These are phyloP conservation scores for Cataglyphis altisquamis DNA, from an alignment of 2,888 invertebrate genomes.

Conservation along the genomic window DNA sequence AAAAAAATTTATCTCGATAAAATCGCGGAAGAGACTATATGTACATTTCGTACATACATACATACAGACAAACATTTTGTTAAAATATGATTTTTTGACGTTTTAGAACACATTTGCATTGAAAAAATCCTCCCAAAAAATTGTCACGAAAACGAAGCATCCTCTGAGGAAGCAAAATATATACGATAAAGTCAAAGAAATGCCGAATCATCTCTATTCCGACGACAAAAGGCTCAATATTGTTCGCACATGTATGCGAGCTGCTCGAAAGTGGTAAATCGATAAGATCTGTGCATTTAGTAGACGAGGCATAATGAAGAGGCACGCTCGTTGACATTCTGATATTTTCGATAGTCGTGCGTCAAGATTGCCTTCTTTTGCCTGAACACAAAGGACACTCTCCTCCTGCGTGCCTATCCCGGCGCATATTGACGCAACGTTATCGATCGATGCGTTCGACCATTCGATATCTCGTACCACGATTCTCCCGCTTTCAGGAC, in stretches of 20 bases:
- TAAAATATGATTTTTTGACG: no score
- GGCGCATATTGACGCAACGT: conserved; percentile 63
- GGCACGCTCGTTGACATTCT: conserved; percentile 57
- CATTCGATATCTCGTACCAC: conserved; percentile 54
- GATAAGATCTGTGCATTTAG: conserved; percentile 65
- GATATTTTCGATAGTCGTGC: conserved; percentile 56
- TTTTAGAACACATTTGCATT: no score
- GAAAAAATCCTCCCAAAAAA: no score
- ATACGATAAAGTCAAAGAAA: not conserved
- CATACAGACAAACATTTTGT: no score
- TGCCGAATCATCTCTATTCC: not conserved
- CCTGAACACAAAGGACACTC: conserved; percentile 66
- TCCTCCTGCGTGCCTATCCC: conserved; percentile 55
- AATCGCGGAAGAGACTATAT: no score
- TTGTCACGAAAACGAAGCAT: no score
- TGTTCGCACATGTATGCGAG: not conserved
- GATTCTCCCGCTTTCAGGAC: conserved; percentile 65
- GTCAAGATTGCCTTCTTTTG: conserved; percentile 53
- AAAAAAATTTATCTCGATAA: no score
- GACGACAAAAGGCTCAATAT: not conserved
- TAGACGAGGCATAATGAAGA: conserved; percentile 49
- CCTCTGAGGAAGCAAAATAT: no score
- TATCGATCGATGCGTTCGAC: conserved; percentile 67
- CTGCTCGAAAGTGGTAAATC: not conserved
- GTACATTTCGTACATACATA: no score